These are phyloP conservation scores for Salpingus planirostris DNA, from an alignment of 2,888 invertebrate genomes.

Conservation along the genomic window DNA sequence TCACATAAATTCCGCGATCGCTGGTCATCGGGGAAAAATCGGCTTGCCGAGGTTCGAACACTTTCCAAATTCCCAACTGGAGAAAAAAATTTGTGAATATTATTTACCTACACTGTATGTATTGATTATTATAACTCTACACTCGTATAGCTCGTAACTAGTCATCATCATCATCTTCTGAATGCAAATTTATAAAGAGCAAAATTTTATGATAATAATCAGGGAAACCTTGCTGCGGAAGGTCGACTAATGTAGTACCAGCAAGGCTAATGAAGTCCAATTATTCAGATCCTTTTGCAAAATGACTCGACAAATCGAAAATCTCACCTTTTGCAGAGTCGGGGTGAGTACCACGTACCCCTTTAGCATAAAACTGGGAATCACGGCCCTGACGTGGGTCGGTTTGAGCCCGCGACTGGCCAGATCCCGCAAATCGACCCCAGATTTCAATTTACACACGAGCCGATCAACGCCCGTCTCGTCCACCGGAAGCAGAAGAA, in stretches of 20 bases:
- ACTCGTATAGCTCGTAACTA: too few relatives aligned
- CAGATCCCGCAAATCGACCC: too few relatives aligned
- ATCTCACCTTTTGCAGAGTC: conserved; percentile 69
- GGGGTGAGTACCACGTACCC: conserved; percentile 74
- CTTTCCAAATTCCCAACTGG: conserved; percentile 67
- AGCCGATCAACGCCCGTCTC: conserved; percentile 52
- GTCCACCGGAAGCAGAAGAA: conserved; percentile 62
- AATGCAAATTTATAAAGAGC: too few relatives aligned
- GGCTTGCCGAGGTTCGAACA: conserved; percentile 71
- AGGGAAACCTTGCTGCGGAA: too few relatives aligned
- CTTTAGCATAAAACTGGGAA: conserved; percentile 72
- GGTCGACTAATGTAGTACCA: too few relatives aligned
- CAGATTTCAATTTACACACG: conserved; percentile 55
- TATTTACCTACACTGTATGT: not conserved
- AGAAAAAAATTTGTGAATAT: conserved; percentile 10
- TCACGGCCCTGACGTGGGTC: conserved; percentile 64
- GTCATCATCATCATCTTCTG: too few relatives aligned
- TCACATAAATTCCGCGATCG: conserved; percentile 67
- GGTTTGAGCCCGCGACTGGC: conserved; percentile 53
- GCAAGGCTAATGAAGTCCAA: too few relatives aligned
- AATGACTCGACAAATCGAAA: too few relatives aligned
- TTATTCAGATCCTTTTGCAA: too few relatives aligned
- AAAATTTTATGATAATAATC: too few relatives aligned
- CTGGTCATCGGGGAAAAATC: conserved; percentile 74
- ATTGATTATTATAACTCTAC: conserved; percentile 7